Evolutionary conservation across 2,113 vertebrate species (phyloP).

Genomic region (Proterorhinus semilunaris): DNA sequence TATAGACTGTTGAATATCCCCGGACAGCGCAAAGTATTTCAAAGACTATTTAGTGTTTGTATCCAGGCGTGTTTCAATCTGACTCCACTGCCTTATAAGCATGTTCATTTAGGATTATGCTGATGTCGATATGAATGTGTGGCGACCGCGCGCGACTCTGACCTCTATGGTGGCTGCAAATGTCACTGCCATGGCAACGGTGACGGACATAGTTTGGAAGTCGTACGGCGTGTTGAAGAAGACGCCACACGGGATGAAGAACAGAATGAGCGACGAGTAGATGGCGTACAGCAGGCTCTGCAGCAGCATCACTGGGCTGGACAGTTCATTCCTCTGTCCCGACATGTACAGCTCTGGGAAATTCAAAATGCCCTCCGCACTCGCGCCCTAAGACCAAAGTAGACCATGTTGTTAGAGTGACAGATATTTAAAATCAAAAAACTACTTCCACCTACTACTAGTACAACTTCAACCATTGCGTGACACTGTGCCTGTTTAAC

Average conservation of each 20-base stretch:
- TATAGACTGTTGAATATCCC: no score
- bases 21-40: no score
- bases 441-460: no score
- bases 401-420: neutral
- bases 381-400: conserved; percentile 77
- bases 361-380: conserved; percentile 76
- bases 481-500: no score
- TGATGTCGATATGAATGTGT: neutral
- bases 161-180: conserved; percentile 83
- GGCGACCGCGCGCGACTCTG: conserved; percentile 6
- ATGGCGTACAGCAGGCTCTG: conserved; percentile 76
- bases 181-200: conserved; percentile 75
- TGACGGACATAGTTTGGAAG: conserved; percentile 83
- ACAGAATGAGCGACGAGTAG: conserved; percentile 79
- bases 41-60: no score
- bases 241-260: conserved; percentile 80
- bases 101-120: neutral
- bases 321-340: conserved; percentile 80
- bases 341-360: conserved; percentile 80
- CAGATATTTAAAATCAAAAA: neutral
- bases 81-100: no score
- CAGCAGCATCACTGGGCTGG: conserved; percentile 76
- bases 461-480: no score
- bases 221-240: conserved; percentile 70
- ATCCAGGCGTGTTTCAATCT: neutral